Conservation (phyloP, 2,113 vertebrate genomes). For the Tamias sibiricus region DNA sequence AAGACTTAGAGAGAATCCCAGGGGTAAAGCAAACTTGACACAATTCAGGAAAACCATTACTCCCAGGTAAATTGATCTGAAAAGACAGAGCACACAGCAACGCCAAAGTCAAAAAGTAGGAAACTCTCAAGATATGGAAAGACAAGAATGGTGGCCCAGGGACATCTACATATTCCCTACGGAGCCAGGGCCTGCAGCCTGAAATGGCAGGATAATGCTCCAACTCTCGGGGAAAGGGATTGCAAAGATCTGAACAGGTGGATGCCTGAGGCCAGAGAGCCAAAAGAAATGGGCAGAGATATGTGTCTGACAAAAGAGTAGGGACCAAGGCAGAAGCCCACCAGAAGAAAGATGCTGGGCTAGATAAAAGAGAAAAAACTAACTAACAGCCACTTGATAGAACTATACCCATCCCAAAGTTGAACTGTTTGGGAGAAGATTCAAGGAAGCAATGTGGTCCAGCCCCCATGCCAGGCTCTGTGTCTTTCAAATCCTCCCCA, state of each 20-base stretch:
- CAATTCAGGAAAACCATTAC: background rate
- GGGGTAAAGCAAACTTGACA: background rate
- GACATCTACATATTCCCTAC: background rate
- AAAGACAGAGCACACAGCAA: background rate
- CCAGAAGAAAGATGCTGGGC: background rate
- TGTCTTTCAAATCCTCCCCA: background rate
- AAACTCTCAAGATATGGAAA: background rate
- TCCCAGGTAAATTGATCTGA: background rate
- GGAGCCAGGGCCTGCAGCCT: background rate
- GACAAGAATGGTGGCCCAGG: background rate
- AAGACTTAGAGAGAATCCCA: background rate
- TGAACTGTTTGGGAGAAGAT: background rate
- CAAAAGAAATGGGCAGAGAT: background rate
- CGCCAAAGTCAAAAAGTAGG: background rate
- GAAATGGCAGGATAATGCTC: background rate
- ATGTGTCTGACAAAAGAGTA: background rate
- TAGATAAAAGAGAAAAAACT: background rate
- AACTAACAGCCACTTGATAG: background rate
- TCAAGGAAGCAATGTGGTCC: background rate
- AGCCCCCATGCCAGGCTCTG: background rate
- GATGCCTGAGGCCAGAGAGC: background rate
- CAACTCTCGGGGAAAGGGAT: background rate
- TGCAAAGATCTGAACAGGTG: background rate
- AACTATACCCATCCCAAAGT: background rate
- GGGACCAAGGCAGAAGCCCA: background rate